Evolutionary conservation across 2,888 invertebrate species (phyloP).

Genomic region (Dryobotodes eremita): DNA sequence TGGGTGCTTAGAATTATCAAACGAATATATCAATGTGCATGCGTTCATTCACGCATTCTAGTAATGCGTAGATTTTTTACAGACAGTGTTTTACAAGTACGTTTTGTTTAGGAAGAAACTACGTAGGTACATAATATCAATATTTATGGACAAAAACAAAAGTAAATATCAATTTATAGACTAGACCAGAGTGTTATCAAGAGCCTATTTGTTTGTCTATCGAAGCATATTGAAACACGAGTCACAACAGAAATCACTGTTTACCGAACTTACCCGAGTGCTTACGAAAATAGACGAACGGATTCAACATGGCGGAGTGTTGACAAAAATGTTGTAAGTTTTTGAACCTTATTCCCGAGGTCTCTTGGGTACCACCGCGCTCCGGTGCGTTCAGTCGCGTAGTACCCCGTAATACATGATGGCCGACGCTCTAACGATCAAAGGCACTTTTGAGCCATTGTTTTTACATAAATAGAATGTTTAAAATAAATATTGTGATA

Average conservation of each 20-base stretch:
- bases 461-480: conserved; percentile 57
- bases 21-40: neutral
- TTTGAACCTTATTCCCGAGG: conserved; percentile 42
- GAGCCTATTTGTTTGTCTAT: conserved; percentile 19
- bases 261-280: conserved; percentile 43
- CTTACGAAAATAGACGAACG: conserved; percentile 47
- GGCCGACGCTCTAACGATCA: conserved; percentile 62
- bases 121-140: neutral
- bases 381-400: conserved; percentile 63
- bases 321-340: conserved; percentile 43
- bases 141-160: conserved; percentile 9
- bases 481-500: conserved; percentile 42
- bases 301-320: conserved; percentile 40
- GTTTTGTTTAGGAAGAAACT: neutral
- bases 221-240: conserved; percentile 22
- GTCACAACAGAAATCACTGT: conserved; percentile 21
- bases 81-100: neutral
- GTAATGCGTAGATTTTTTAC: neutral
- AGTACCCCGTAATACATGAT: conserved; percentile 35
- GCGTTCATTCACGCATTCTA: neutral
- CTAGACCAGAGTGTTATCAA: neutral
- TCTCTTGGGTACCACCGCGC: conserved; percentile 47
- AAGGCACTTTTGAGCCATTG: conserved; percentile 50
- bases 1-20: neutral
- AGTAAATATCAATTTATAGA: conserved; percentile 20